Evolutionary conservation across 2,113 vertebrate species (phyloP), one percentile per base, ranked within the genome.

Genomic region (Ageneiosus marmoratus): DNA sequence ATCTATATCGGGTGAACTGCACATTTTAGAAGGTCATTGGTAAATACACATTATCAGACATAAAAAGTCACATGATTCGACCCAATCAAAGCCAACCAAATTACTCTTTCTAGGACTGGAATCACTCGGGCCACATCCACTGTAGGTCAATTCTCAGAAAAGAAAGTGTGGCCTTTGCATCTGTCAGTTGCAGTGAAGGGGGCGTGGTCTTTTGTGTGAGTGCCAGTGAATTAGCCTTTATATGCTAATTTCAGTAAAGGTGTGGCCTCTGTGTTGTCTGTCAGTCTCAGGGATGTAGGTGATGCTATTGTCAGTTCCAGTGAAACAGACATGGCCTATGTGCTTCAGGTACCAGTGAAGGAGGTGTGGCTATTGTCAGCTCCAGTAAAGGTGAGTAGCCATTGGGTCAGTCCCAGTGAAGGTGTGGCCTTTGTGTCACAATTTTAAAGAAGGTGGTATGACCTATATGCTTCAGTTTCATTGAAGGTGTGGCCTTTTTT

Each of bases 1-100:
- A 55, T 76, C 50, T 55, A 76, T 76, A 76, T 37, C 37, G 29
- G 73, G 73, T 76, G 73, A 34, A 76, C 48, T 1, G 50, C 24
- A 37, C 32, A 24, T 50, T 72, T 50, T 18, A n/a, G 12, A 75
- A 34, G 18, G 7, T 8, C 67, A 70, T 1, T 37, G 37, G 37
- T n/a, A 44, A 24, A 70, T 37, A 37, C 32, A 20, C 15, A 37
- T 60, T 10, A 44, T 37, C 29, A 41, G 34, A 67, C 44, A 7
- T 44, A n/a, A 27, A 50, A 29, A 8, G 2, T 55, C 73, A 53
- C 27, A 76, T 75, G 27, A 53, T 32, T 18, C 0, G 20, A 76
- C 1, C 48, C 4, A 24, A 34, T 34, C 32, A 11, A 24, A 70
- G 44, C 44, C 37, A 46, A 46, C 41, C 1, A 24, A 24, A 44